Base-by-base conservation (phyloP, 2,113 vertebrate genomes). In the Xenopus laevis region DNA sequence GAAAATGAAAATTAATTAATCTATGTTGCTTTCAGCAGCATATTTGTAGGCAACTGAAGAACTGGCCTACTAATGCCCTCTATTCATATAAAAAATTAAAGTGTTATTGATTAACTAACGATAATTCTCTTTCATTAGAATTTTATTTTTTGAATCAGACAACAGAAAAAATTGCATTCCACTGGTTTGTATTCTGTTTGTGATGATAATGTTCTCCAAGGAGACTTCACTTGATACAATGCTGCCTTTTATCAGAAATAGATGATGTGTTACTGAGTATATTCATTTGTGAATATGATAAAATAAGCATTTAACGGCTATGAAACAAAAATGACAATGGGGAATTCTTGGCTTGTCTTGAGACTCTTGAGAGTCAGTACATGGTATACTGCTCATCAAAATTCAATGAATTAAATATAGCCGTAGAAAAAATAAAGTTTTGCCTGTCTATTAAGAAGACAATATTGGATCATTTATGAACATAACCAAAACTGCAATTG, bases 101-200 rank as follows among this genome's bases (percentile, higher is more conserved):
- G 46, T 69, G 73, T 62, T 75, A 75, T 75, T 75, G 73, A 75
- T 75, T 63, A 69, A 40, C n/a, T 27, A 68, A 69, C 62, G 65
- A 75, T 62, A 53, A 68, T 57, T 75, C 40, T 68, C 46, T 15
- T 59, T 68, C 66, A 69, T 68, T 75, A 75, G 65, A 75, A 69
- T 68, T 65, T 75, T 23, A 75, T 75, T 75, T 68, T 65, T 20
- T 47, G 27, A 75, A 55, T 13, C 21, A 62, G 23, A 46, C 65
- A 50, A 60, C 21, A 61, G 45, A 61, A 15, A 30, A 61, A 30
- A 9, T 11, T 47, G 45, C n/a, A 7, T 15, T 66, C 16, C 4
- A 13, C 52, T n/a, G 57, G 61, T 21, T 57, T 5, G 16, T 18
- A 11, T 45, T 16, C 8, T 0, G 23, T 57, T 67, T 50, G 50